Base-by-base conservation (phyloP, 1,140 invertebrate genomes). In the Temnothorax nylanderi region DNA sequence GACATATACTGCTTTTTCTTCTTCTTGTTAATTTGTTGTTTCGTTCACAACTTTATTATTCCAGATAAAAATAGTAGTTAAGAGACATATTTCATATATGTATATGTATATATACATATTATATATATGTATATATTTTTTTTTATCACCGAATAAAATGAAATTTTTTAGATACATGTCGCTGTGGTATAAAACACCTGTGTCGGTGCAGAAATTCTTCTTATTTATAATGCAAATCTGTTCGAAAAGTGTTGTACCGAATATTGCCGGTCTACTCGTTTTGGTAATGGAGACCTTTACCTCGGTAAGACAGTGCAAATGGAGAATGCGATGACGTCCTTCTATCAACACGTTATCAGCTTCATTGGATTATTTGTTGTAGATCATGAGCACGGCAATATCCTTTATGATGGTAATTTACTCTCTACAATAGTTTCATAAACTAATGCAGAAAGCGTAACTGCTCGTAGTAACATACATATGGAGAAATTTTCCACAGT, bases 321-420 rank as follows among this genome's bases (percentile, higher is more conserved):
- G 1, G 10, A 69, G 41, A 69, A 26, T 49, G 13, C 11, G 11
- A 47, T 16, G 6, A 10, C 1, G 2, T 16, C 6, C 6, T 69
- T 0, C 13, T 47, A 67, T 44, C 0, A 44, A 47, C 37, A 44
- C 4, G 64, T 41, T 47, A 26, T 69, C 21, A 26, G n/a, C 13
- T 69, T 49, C 3, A 69, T 26, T 69, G 0, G 2, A 69, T 69
- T 69, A 69, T 69, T 69, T 69, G 65, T 69, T 69, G 26, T 69
- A 69, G 65, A 0, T 69, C 2, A 49, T 6, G 21, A 32, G 10
- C 5, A 69, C 21, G 3, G 10, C 11, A 49, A 26, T 69, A 26
- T 69, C 65, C 2, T 49, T 47, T 21, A 16, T 32, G 41, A 69
- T 47, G 65, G 21, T 69, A 49, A 6, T 69, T 26, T 69, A 49